These are phyloP conservation scores for Lontra canadensis DNA, from an alignment of 2,113 vertebrate genomes.

Conservation along the genomic window DNA sequence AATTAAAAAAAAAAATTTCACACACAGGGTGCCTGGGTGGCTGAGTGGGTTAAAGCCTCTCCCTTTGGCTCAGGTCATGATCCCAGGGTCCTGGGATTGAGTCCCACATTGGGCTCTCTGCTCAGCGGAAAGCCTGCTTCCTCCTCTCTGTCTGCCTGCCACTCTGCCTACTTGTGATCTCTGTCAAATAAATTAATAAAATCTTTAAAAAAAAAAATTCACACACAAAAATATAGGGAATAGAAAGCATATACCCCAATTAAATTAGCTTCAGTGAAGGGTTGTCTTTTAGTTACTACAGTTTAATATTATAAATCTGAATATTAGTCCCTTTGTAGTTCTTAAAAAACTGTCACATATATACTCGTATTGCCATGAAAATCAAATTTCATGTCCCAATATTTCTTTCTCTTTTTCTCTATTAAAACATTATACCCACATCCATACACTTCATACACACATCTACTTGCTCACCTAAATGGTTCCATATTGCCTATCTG, in stretches of 20 bases:
- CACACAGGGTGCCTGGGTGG: not conserved
- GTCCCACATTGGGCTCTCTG: too few relatives aligned
- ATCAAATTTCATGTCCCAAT: slow-evolving; percentile 23
- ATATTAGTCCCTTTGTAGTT: not conserved
- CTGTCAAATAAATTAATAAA: too few relatives aligned
- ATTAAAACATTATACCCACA: not conserved
- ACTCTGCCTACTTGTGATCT: too few relatives aligned
- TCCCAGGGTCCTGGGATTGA: too few relatives aligned
- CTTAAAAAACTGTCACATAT: not conserved
- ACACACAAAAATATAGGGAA: not conserved
- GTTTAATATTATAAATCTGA: not conserved
- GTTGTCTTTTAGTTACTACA: slow-evolving; percentile 19
- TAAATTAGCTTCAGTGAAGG: not conserved
- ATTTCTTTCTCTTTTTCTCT: not conserved
- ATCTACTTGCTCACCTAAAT: not conserved
- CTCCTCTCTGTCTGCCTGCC: too few relatives aligned
- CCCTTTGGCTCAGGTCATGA: too few relatives aligned
- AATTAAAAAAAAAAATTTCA: not conserved
- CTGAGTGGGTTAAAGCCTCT: too few relatives aligned
- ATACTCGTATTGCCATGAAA: not conserved
- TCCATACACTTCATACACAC: not conserved
- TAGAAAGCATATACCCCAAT: not conserved
- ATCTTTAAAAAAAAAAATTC: not conserved
- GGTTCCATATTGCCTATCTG: not conserved
- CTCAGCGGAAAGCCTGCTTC: too few relatives aligned